phyloP scores from a whole-genome alignment of 2,888 invertebrate genomes.

The Acronicta alni region DNA sequence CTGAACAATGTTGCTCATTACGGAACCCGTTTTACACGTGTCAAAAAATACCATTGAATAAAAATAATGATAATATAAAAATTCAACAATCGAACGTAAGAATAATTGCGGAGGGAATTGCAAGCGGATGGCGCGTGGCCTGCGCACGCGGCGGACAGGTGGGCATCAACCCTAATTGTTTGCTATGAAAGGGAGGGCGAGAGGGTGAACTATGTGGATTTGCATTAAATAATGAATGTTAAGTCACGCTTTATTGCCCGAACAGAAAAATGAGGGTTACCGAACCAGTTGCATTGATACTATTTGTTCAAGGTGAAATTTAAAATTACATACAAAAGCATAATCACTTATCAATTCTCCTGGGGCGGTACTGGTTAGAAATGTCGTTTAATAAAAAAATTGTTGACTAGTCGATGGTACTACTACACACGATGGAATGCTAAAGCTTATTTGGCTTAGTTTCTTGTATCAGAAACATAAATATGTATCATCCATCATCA shows the following conservation, averaged over 20 bases:
- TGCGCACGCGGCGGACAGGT: conserved; percentile 66
- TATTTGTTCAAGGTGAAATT: conserved; percentile 31
- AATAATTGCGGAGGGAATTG: conserved; percentile 62
- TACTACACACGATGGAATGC: too few relatives aligned
- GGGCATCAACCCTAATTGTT: conserved; percentile 59
- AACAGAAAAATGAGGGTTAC: conserved; percentile 9
- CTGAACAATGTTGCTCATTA: conserved; percentile 45
- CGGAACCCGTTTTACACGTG: conserved; percentile 44
- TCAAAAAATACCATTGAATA: conserved; percentile 53
- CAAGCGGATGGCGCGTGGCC: conserved; percentile 64
- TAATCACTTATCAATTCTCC: background rate
- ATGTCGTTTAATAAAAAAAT: background rate
- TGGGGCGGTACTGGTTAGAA: background rate
- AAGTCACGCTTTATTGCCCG: conserved; percentile 31
- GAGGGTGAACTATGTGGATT: conserved; percentile 53
- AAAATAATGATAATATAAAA: conserved; percentile 56
- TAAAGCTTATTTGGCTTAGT: too few relatives aligned
- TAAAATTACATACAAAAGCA: conserved; percentile 4
- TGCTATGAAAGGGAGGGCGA: conserved; percentile 57
- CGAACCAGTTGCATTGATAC: conserved; percentile 26
- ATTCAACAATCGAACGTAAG: conserved; percentile 49
- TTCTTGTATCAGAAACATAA: too few relatives aligned
- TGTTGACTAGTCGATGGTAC: too few relatives aligned
- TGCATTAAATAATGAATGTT: conserved; percentile 45
- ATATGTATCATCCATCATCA: too few relatives aligned